Evolutionary conservation across 1,140 invertebrate genomes (phyloP).

Genomic region (Apocrypta bakeri): DNA sequence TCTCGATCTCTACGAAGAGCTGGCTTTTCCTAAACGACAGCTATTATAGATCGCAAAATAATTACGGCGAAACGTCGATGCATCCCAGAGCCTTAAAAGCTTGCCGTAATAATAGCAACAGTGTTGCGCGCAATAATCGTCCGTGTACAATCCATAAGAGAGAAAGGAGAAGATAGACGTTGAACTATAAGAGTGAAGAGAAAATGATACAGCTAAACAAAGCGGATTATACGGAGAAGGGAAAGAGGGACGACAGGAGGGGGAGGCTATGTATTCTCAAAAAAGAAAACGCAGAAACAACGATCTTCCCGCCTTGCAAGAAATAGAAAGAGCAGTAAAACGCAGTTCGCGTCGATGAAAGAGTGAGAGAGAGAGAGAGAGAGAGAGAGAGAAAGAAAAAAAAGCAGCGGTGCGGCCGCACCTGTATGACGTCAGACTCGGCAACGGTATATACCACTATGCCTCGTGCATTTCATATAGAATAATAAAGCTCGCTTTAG

Average conservation of each 20-base stretch:
- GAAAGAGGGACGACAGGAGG: no score
- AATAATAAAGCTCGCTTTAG: constrained; percentile 13
- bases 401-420: constrained; percentile 22
- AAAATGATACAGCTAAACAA: constrained; percentile 7
- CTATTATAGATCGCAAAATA: no score
- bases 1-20: no score
- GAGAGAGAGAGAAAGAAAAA: constrained; percentile 4
- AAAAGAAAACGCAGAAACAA: neutral
- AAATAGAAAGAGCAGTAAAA: neutral
- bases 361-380: neutral
- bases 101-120: no score
- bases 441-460: constrained; percentile 30
- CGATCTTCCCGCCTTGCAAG: neutral
- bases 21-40: no score
- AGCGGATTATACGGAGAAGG: neutral
- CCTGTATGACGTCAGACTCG: constrained; percentile 41
- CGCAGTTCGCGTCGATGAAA: neutral
- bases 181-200: neutral
- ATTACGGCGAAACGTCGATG: no score
- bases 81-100: no score
- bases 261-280: neutral
- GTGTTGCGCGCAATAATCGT: no score
- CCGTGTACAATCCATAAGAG: no score
- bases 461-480: constrained; percentile 17
- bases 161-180: neutral